Conservation (phyloP, 1,140 invertebrate species). For the Drosophila lowei region DNA sequence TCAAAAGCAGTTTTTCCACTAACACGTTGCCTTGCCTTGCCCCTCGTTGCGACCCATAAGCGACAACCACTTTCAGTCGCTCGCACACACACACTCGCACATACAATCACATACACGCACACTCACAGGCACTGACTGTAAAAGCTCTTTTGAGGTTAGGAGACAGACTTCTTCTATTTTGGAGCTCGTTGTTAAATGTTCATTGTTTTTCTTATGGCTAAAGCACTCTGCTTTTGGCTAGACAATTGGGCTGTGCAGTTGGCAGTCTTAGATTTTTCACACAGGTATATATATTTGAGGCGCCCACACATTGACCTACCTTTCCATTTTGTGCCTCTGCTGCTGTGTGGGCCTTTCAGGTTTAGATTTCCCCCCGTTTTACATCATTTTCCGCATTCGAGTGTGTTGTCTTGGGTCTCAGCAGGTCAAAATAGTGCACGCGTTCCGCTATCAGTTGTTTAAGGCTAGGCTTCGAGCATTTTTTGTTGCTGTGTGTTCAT, state of each 20-base stretch:
- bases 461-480: constrained; percentile 63
- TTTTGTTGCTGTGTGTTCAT: constrained; percentile 61
- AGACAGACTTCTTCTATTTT: constrained; percentile 42
- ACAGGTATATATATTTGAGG: constrained; percentile 34
- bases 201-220: constrained; percentile 67
- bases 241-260: background rate
- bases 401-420: constrained; percentile 45
- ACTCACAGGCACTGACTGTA: constrained; percentile 58
- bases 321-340: constrained; percentile 75
- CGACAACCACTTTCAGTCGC: constrained; percentile 77
- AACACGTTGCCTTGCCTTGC: constrained; percentile 47
- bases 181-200: constrained; percentile 52
- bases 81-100: constrained; percentile 42
- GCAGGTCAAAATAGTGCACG: constrained; percentile 27
- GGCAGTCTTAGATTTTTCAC: constrained; percentile 18
- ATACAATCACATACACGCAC: constrained; percentile 45
- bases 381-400: constrained; percentile 60
- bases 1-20: constrained; percentile 67
- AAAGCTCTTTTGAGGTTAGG: constrained; percentile 80
- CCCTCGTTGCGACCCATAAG: constrained; percentile 38
- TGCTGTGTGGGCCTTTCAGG: constrained; percentile 59
- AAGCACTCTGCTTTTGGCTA: constrained; percentile 2
- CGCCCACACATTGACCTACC: constrained; percentile 79
- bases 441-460: constrained; percentile 30
- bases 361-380: constrained; percentile 63